Conservation (phyloP, 2,888 invertebrate species). For the Teleogryllus oceanicus region DNA sequence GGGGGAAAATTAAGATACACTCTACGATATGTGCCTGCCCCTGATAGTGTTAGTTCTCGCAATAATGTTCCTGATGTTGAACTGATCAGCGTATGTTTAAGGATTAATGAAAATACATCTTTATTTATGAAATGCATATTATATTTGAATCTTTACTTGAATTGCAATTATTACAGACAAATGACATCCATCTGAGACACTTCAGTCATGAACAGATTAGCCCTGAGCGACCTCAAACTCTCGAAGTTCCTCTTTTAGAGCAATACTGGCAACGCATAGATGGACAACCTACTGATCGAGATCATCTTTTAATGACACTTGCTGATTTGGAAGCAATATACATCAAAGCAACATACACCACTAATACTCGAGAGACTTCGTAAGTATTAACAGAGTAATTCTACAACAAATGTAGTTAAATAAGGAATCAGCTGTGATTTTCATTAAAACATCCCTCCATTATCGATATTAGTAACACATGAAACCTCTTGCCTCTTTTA, state of each 20-base stretch:
- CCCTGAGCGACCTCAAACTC: slow-evolving; percentile 67
- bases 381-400: slow-evolving; percentile 45
- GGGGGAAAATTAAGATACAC: slow-evolving; percentile 83
- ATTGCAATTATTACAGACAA: slow-evolving; percentile 51
- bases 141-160: too few relatives aligned
- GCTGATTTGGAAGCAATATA: slow-evolving; percentile 83
- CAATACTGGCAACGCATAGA: slow-evolving; percentile 83
- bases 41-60: slow-evolving; percentile 66
- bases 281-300: slow-evolving; percentile 76
- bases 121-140: too few relatives aligned
- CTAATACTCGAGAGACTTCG: slow-evolving; percentile 69
- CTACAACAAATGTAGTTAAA: too few relatives aligned
- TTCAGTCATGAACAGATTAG: slow-evolving; percentile 63
- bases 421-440: too few relatives aligned
- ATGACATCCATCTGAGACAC: slow-evolving; percentile 72
- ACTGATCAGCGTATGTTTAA: slow-evolving; percentile 71
- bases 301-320: slow-evolving; percentile 84
- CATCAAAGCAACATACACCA: slow-evolving; percentile 88
- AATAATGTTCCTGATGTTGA: slow-evolving; percentile 85
- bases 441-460: too few relatives aligned
- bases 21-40: slow-evolving; percentile 71
- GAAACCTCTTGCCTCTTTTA: too few relatives aligned
- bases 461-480: too few relatives aligned
- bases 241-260: slow-evolving; percentile 79
- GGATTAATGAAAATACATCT: slow-evolving; percentile 41